These are phyloP conservation scores for Psephotus haematonotus DNA, from an alignment of 2,113 vertebrate species.

Conservation along the genomic window DNA sequence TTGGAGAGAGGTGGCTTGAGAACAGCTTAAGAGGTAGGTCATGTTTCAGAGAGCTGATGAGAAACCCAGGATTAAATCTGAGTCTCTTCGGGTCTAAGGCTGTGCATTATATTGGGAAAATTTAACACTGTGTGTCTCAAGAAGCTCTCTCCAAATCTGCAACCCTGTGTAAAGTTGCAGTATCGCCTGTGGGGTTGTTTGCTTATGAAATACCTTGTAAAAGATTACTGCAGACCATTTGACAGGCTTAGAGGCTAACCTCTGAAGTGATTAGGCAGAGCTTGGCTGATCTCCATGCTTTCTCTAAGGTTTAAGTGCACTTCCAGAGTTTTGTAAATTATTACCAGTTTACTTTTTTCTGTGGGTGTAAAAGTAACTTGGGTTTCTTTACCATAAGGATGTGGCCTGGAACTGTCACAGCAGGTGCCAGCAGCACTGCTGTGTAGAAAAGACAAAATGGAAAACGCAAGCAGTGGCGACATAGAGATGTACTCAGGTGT, in stretches of 20 bases:
- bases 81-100: background rate
- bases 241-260: conserved; percentile 40
- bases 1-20: conserved; percentile 46
- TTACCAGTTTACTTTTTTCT: background rate
- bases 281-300: background rate
- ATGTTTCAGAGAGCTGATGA: conserved; percentile 52
- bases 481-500: background rate
- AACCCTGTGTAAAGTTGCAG: background rate
- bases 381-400: background rate
- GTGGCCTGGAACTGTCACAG: conserved; percentile 6
- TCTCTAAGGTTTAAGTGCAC: conserved; percentile 1
- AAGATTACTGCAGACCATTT: conserved; percentile 37
- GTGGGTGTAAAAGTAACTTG: background rate
- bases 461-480: background rate
- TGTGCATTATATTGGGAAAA: background rate
- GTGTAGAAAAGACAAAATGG: background rate
- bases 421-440: background rate
- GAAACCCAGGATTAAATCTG: conserved; percentile 28
- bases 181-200: background rate
- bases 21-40: conserved; percentile 50
- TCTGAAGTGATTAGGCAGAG: background rate
- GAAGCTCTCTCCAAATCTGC: background rate
- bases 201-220: conserved; percentile 55
- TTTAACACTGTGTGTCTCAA: background rate
- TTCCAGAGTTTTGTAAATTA: conserved; percentile 13